phyloP scores from a whole-genome alignment of 2,797 vertebrate species.

The Thaleichthys pacificus region DNA sequence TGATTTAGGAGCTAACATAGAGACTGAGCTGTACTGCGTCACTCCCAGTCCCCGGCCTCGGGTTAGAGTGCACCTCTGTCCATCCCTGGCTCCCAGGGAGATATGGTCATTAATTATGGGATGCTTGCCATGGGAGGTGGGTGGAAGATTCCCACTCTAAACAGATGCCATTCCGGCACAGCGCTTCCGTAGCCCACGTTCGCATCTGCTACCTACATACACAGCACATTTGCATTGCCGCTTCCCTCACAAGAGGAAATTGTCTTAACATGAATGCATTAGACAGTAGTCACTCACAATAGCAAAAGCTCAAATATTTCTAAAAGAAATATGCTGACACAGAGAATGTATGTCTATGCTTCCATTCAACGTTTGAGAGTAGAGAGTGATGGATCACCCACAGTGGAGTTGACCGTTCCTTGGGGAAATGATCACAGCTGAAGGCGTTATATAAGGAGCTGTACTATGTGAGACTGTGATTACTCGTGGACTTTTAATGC shows the following conservation, averaged over 20 bases:
- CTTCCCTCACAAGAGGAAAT: background rate
- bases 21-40: background rate
- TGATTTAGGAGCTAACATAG: background rate
- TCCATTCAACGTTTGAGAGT: background rate
- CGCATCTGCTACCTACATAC: slow-evolving; percentile 15
- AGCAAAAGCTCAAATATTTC: too few species aligned
- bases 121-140: slow-evolving; percentile 25
- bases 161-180: slow-evolving; percentile 32
- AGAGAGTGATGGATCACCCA: background rate
- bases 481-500: slow-evolving; percentile 11
- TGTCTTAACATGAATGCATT: background rate
- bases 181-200: slow-evolving; percentile 10
- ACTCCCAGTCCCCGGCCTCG: background rate
- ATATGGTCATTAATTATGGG: slow-evolving; percentile 20
- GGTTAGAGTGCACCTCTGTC: background rate
- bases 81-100: slow-evolving; percentile 22
- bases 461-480: slow-evolving; percentile 10
- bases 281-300: too few species aligned
- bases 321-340: too few species aligned
- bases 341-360: too few species aligned
- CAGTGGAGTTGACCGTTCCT: background rate
- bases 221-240: background rate
- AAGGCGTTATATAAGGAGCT: background rate
- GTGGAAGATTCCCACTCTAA: slow-evolving; percentile 27
- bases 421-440: background rate